These are phyloP conservation scores for Mionectes olivaceus DNA, from an alignment of 2,797 vertebrate species.

Conservation along the genomic window DNA sequence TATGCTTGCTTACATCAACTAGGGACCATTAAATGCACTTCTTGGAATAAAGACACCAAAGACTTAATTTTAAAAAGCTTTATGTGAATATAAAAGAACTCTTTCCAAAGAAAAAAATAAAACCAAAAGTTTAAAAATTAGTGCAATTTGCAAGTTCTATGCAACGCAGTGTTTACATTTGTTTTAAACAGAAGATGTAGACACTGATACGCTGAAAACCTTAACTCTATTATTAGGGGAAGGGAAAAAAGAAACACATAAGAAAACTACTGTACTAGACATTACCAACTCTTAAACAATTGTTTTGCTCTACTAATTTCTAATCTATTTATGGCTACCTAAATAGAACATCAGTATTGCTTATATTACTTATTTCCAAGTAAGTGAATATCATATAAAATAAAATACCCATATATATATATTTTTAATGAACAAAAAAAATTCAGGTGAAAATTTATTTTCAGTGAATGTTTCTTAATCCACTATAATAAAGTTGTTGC, in stretches of 20 bases:
- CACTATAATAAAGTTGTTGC: neutral
- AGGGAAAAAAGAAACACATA: neutral
- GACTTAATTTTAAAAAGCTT: conserved; percentile 37
- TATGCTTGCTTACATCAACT: neutral
- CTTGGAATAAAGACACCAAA: conserved; percentile 41
- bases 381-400: conserved; percentile 67
- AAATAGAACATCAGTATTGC: conserved; percentile 77
- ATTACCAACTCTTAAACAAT: neutral
- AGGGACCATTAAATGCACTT: neutral
- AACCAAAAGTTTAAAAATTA: conserved; percentile 60
- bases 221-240: neutral
- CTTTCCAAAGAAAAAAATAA: conserved; percentile 53
- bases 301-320: conserved; percentile 53
- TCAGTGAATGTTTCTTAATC: neutral
- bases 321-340: conserved; percentile 71
- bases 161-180: conserved; percentile 44
- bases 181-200: conserved; percentile 39
- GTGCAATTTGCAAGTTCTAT: conserved; percentile 66
- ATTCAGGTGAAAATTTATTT: conserved; percentile 5
- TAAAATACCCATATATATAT: conserved; percentile 50
- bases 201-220: conserved; percentile 5
- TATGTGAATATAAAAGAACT: conserved; percentile 72
- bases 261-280: conserved; percentile 9
- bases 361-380: conserved; percentile 67
- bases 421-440: neutral